Percentiles rank a stretch among this genome's conserved stretches.
phyloP scores from a whole-genome alignment of 2,888 invertebrate species.

The Eristalinus aeneus region DNA sequence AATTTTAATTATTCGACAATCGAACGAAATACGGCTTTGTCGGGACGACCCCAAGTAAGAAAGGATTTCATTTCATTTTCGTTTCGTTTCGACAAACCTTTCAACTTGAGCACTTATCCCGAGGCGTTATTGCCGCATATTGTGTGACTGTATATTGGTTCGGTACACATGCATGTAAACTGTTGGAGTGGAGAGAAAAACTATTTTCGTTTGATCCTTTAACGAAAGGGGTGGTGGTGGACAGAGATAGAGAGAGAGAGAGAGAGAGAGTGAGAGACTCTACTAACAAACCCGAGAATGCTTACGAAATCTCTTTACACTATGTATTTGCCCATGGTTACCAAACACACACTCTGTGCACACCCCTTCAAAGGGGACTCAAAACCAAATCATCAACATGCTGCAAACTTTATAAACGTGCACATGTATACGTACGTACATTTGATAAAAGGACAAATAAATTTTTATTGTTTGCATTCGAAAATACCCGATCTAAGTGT shows the following conservation, averaged over 20 bases:
- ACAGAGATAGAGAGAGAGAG: background rate
- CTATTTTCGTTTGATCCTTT: conserved; percentile 68
- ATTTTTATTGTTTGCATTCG: conserved; percentile 68
- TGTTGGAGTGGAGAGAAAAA: conserved; percentile 55
- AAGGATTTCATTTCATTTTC: conserved; percentile 36
- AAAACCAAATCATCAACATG: conserved; percentile 47
- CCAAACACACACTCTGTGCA: conserved; percentile 51
- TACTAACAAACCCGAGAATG: conserved; percentile 35
- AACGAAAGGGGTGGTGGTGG: background rate
- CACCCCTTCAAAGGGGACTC: background rate
- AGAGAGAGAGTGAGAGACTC: background rate
- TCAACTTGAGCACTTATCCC: conserved; percentile 48
- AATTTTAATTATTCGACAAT: conserved; percentile 69
- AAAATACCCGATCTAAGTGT: conserved; percentile 61
- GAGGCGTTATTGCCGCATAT: conserved; percentile 31
- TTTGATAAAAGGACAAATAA: conserved; percentile 65
- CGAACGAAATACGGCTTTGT: conserved; percentile 46
- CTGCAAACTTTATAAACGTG: conserved; percentile 31
- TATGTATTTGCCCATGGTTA: conserved; percentile 56
- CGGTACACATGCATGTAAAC: conserved; percentile 44
- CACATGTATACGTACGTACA: conserved; percentile 13
- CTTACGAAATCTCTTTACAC: conserved; percentile 53
- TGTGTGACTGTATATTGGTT: conserved; percentile 50
- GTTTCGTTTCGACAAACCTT: conserved; percentile 44
- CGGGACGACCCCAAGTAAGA: conserved; percentile 41